Evolutionary conservation across 2,797 vertebrate species (phyloP), one percentile per base, ranked within the genome.

Genomic region (Tachyglossus aculeatus): DNA sequence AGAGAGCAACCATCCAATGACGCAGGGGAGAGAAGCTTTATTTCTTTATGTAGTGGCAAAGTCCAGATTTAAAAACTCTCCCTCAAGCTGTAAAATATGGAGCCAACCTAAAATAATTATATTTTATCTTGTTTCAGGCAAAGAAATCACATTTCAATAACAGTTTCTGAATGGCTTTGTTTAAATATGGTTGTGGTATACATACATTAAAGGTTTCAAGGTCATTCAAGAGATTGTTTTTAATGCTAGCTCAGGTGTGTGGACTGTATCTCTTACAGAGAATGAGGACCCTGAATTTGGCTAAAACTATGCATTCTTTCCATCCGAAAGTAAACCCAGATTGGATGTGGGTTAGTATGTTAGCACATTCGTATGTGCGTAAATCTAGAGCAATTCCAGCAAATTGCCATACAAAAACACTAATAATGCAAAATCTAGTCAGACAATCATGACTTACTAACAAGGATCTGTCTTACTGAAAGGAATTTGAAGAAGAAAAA

Each of bases 131-230:
- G 29, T 53, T 37, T 11, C 38, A 60, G n/a, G n/a, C 67, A 10
- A 78, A 58, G 57, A 66, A 66, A 54, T 32, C 10, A n/a, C 58
- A 40, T 38, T 71, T 48, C 67, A 18, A 57, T 82, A 21, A 32
- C 29, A 40, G 62, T 36, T 41, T 38, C 25, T 61, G 48, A 72
- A 68, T 27, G 65, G 64, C 72, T 48, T 63, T 34, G 69, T 63
- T 52, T 64, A 45, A 69, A 59, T 59, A 15, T 9, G n/a, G n/a
- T 36, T 14, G 34, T 18, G 11, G 27, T 68, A 6, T 41, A 14
- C 44, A 22, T 59, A 48, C 59, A 64, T 62, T 61, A 25, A 39
- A 67, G 39, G 44, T 43, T 71, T 58, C 68, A 44, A 36, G 21
- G 6, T 2, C 14, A 68, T 63, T 67, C 24, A 14, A 55, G 62